Evolutionary conservation across 2,797 vertebrate species (phyloP), one percentile per base, ranked within the genome.

Genomic region (Ctenochaetus hawaiiensis): DNA sequence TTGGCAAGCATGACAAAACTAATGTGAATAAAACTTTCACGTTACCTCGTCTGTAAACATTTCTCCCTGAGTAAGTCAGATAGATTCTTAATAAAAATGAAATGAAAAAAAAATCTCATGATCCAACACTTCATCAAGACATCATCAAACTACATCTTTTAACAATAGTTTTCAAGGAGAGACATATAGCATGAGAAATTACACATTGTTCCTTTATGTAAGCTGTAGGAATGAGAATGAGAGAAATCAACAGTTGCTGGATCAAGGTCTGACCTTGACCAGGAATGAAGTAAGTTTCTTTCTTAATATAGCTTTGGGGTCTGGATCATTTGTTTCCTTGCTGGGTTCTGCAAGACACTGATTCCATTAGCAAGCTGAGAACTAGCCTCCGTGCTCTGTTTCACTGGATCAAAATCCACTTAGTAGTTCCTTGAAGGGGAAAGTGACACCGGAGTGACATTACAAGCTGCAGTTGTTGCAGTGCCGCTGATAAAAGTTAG

Each of bases 341-440:
- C 22, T 47, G 41, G 70, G 45, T 83, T 72, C 57, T 22, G 65
- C 68, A 72, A 66, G 54, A 69, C 54, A 62, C 9, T 53, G 73
- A 82, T 74, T 80, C 74, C 57, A 77, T 89, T 85, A 82, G 67
- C 57, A 47, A 86, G 61, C 80, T 83, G 75, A 75, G 56, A 82
- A 78, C 49, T 51, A 79, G 61, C 58, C 76, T 26, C 57, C 8
- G 7, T 77, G 77, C 74, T 69, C 53, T 73, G 54, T 83, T 80
- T 65, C 54, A 78, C 63, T 68, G 75, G 51, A 68, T 82, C 66
- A 72, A 79, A 87, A 90, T 89, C 75, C 78, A 86, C 78, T 86
- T 81, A 78, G 74, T 65, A 49, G 62, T 53, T 30, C 64, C 70
- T 77, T 79, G 67, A 65, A 84, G 49, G 74, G 23, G 44, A 61